Base-by-base conservation (phyloP, 2,888 invertebrate genomes). In the Sphaeridia pumilis region DNA sequence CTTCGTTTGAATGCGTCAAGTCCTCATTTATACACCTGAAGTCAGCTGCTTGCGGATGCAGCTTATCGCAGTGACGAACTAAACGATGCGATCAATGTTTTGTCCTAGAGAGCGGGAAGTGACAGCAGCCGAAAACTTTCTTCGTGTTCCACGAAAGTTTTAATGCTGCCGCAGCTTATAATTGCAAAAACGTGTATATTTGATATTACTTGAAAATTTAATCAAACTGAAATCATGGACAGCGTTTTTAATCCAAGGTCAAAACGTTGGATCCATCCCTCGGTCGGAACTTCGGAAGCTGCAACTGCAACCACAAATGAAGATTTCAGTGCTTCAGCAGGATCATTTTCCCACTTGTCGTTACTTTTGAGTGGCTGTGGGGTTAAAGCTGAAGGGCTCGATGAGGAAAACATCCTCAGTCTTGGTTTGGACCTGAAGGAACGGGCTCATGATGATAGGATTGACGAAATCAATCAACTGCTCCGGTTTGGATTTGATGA, bases 181-280 rank as follows among this genome's bases (percentile, higher is more conserved):
- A n/a, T n/a, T n/a, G n/a, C n/a, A n/a, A n/a, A n/a, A n/a, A n/a
- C n/a, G n/a, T n/a, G n/a, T n/a, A n/a, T n/a, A n/a, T n/a, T n/a
- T n/a, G n/a, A n/a, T n/a, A n/a, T n/a, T n/a, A n/a, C n/a, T n/a
- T n/a, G n/a, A 36, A 17, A 36, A 36, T 7, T 36, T 36, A 36
- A 36, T 36, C 20, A 36, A 31, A 12, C 12, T 12, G 34, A 31
- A 31, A 42, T 3, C 14, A 49, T 49, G 49, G 49, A 49, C 26
- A 5, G 21, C 2, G 28, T 42, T 10, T 49, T 49, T 42, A 10
- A 41, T 14, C 49, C 49, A 7, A 22, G 21, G 3, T 3, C 10
- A 4, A 49, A 42, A 25, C n/a, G 5, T 5, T 49, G 49, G 49
- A 49, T 49, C 21, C 41, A 49, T 42, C 49, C 42, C 2, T 24